These are phyloP conservation scores for Nasonia giraulti DNA, from an alignment of 1,140 invertebrate genomes.

Conservation along the genomic window DNA sequence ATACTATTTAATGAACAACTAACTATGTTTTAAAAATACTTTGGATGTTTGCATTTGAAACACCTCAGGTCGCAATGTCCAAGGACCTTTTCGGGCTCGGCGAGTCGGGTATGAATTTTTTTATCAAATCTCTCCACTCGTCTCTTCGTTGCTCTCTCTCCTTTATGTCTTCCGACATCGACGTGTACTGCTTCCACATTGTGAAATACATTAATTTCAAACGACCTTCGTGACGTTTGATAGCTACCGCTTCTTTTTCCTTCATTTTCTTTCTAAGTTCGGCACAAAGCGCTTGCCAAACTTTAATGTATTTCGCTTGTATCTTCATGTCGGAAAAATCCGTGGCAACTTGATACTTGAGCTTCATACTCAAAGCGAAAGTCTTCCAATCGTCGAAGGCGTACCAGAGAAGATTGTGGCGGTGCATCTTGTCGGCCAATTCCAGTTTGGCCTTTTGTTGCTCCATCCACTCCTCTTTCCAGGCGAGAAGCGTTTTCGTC, in stretches of 20 bases:
- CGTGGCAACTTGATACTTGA: slow-evolving; percentile 63
- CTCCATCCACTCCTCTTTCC: slow-evolving; percentile 55
- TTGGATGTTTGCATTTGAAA: slow-evolving; percentile 51
- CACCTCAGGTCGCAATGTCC: slow-evolving; percentile 53
- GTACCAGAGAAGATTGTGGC: slow-evolving; percentile 58
- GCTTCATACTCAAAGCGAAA: slow-evolving; percentile 48
- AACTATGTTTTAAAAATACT: slow-evolving; percentile 25
- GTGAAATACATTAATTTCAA: slow-evolving; percentile 60
- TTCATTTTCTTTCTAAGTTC: slow-evolving; percentile 49
- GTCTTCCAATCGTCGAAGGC: slow-evolving; percentile 60
- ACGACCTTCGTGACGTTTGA: slow-evolving; percentile 52
- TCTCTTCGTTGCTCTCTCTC: slow-evolving; percentile 65
- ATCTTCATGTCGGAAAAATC: slow-evolving; percentile 67
- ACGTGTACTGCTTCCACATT: slow-evolving; percentile 63
- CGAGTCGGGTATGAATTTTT: slow-evolving; percentile 66
- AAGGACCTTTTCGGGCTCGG: slow-evolving; percentile 64
- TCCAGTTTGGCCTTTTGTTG: slow-evolving; percentile 53
- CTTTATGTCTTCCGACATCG: slow-evolving; percentile 60
- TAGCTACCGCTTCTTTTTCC: slow-evolving; percentile 57
- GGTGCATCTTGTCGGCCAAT: slow-evolving; percentile 53
- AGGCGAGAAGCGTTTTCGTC: slow-evolving; percentile 55
- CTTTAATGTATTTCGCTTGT: slow-evolving; percentile 54
- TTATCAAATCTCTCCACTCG: slow-evolving; percentile 65
- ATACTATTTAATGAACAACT: slow-evolving; percentile 33
- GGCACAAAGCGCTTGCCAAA: slow-evolving; percentile 55